Conservation (phyloP, 2,888 invertebrate species). For the Sinopyrophorus schimmeli region DNA sequence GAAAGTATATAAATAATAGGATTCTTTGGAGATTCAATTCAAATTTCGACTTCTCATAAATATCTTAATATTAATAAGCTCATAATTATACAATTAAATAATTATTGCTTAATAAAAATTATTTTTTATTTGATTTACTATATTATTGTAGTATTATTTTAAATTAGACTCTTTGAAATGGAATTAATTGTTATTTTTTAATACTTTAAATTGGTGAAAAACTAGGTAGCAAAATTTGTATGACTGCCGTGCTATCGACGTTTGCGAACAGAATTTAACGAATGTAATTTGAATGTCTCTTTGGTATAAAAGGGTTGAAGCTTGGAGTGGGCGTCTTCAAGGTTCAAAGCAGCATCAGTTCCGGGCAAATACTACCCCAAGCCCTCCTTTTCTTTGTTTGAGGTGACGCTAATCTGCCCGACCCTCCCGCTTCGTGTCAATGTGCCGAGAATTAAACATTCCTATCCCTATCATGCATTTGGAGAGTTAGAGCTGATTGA, state of each 20-base stretch:
- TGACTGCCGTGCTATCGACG: constrained; percentile 12
- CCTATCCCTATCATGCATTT: constrained; percentile 34
- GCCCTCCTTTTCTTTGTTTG: constrained; percentile 37
- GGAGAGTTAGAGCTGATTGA: constrained; percentile 30
- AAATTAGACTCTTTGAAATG: too few species aligned
- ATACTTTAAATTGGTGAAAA: background rate
- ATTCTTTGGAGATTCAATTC: too few species aligned
- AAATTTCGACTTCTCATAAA: background rate
- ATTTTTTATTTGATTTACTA: too few species aligned
- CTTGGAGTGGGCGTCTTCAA: constrained; percentile 28
- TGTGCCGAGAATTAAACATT: constrained; percentile 35
- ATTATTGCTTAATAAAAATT: too few species aligned
- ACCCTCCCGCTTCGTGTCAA: constrained; percentile 33
- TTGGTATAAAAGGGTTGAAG: constrained; percentile 32
- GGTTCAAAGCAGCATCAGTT: constrained; percentile 33
- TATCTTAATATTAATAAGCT: too few species aligned
- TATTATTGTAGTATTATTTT: too few species aligned
- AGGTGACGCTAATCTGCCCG: constrained; percentile 35
- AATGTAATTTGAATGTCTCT: constrained; percentile 36
- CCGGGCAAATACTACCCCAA: constrained; percentile 28
- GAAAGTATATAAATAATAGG: too few species aligned
- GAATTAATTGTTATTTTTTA: too few species aligned
- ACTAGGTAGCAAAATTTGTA: constrained; percentile 6
- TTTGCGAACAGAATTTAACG: constrained; percentile 25
- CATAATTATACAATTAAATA: too few species aligned